Percentiles rank a stretch among this genome's conserved stretches.
phyloP scores from a whole-genome alignment of 2,113 vertebrate species.

The Ochotona curzoniae region DNA sequence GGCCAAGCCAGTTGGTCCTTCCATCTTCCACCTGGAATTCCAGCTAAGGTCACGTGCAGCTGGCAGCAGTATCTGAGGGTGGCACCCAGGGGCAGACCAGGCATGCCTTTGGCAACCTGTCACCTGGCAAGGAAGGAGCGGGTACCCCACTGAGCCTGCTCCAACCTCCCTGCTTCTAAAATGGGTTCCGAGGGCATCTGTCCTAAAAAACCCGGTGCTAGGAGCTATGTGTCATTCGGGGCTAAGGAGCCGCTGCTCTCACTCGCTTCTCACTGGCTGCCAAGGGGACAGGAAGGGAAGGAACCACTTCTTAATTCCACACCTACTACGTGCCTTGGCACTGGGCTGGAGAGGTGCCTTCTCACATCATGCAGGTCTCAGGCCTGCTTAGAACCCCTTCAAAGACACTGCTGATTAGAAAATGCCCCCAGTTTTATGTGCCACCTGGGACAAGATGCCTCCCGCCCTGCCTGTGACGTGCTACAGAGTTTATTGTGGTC shows the following conservation, averaged over 20 bases:
- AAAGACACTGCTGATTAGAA: neutral
- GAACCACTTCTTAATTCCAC: neutral
- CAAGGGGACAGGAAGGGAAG: neutral
- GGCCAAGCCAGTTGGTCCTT: neutral
- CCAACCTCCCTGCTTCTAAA: constrained; percentile 12
- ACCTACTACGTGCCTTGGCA: neutral
- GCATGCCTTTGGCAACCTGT: neutral
- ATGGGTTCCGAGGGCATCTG: neutral
- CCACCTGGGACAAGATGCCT: neutral
- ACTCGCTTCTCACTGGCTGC: neutral
- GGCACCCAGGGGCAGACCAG: neutral
- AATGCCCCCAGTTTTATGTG: too few relatives aligned
- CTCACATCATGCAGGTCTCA: neutral
- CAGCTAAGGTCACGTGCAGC: neutral
- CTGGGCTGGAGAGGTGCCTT: neutral
- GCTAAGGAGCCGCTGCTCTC: neutral
- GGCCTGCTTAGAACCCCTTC: accelerated
- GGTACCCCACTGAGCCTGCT: constrained; percentile 40
- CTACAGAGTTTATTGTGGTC: neutral
- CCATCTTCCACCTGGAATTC: neutral
- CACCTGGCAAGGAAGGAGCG: constrained; percentile 31
- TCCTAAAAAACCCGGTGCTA: constrained; percentile 39
- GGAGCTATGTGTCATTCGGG: neutral
- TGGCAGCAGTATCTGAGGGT: neutral
- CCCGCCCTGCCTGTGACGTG: neutral